Conservation (phyloP, 2,113 vertebrate genomes). For the Ceyx margarethae region DNA sequence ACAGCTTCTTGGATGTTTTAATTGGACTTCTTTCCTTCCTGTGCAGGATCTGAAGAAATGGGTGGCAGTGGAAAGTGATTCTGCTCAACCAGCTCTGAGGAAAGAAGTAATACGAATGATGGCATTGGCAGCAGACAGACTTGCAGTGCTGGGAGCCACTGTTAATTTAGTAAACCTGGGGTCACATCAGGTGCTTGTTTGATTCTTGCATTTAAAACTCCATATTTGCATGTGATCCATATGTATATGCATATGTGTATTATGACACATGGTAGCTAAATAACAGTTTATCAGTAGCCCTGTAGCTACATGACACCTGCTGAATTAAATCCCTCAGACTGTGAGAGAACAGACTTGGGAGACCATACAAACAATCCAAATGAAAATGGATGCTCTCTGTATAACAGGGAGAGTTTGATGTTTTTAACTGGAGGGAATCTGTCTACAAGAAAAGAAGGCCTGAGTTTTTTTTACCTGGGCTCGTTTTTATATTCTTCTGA, state of each 20-base stretch:
- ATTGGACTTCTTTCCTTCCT: not conserved
- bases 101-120: constrained; percentile 81
- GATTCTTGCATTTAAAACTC: not conserved
- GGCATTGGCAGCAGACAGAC: constrained; percentile 73
- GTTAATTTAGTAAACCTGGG: constrained; percentile 77
- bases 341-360: not conserved
- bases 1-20: not conserved
- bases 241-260: too few relatives aligned
- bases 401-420: not conserved
- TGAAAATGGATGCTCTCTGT: not conserved
- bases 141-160: constrained; percentile 78
- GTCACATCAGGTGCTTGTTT: constrained; percentile 77
- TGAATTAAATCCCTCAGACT: not conserved
- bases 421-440: not conserved
- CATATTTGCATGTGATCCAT: not conserved
- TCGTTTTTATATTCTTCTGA: not conserved
- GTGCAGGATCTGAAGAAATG: constrained; percentile 83
- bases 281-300: not conserved
- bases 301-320: not conserved
- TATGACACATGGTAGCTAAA: not conserved
- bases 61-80: constrained; percentile 88
- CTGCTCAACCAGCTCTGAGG: constrained; percentile 78
- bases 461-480: not conserved
- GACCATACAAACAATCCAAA: not conserved
- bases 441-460: not conserved